Percentiles rank a stretch among this genome's conserved stretches.
Conservation (phyloP, 2,888 invertebrate species). For the Elysia crispata region DNA sequence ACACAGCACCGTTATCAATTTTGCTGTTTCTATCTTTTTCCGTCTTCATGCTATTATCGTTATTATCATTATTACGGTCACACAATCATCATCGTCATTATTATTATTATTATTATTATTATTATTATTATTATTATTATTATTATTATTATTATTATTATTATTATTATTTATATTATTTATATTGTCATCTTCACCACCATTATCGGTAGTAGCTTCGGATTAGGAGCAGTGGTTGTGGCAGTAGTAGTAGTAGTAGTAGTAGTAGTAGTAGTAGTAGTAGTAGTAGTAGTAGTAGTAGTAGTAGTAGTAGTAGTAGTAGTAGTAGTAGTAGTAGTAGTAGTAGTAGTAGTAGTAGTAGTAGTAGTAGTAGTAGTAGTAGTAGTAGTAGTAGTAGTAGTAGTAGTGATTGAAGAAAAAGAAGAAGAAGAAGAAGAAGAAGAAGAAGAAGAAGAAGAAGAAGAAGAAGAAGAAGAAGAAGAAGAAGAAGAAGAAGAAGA, state of each 20-base stretch:
- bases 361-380: slow-evolving; percentile 32
- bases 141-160: too few species aligned
- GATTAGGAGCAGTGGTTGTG: too few species aligned
- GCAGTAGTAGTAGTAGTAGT: slow-evolving; percentile 32
- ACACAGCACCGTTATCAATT: too few species aligned
- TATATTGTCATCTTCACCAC: too few species aligned
- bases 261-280: slow-evolving; percentile 26
- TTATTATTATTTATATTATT: too few species aligned
- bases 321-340: slow-evolving; percentile 34
- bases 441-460: slow-evolving; percentile 32
- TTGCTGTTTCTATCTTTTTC: too few species aligned
- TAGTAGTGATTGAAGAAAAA: slow-evolving; percentile 17
- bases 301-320: slow-evolving; percentile 26
- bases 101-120: too few species aligned
- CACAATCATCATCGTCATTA: too few species aligned
- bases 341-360: slow-evolving; percentile 30
- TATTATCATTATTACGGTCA: too few species aligned
- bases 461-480: slow-evolving; percentile 34
- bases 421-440: slow-evolving; percentile 32
- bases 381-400: slow-evolving; percentile 30
- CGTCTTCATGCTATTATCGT: too few species aligned
- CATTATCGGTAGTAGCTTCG: too few species aligned
- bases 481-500: slow-evolving; percentile 30
- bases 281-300: slow-evolving; percentile 26
- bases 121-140: too few species aligned